A percentile compares a stretch with the other conserved stretches of the same genome.
Conservation (phyloP, 1,140 invertebrate genomes). For the Ceratitis capitata region DNA sequence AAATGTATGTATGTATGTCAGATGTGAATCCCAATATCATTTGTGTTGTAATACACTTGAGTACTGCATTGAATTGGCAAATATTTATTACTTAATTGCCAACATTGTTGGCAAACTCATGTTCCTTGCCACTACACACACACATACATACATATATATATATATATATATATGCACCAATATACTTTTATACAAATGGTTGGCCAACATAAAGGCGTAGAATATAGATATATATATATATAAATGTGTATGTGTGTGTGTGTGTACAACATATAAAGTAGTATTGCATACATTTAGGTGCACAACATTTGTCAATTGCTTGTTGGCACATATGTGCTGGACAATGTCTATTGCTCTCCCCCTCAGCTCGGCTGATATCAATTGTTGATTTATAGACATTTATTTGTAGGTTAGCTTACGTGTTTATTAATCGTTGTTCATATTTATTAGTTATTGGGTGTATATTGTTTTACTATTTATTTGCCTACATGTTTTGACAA, state of each 20-base stretch:
- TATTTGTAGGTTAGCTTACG: neutral
- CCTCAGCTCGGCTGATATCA: neutral
- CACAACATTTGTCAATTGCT: constrained; percentile 34
- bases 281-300: constrained; percentile 31
- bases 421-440: neutral
- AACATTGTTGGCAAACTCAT: constrained; percentile 21
- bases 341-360: neutral
- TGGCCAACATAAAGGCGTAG: neutral
- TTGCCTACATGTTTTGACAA: too few relatives aligned
- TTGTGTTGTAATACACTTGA: constrained; percentile 26
- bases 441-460: neutral
- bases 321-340: constrained; percentile 18
- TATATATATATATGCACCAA: neutral
- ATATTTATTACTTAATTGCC: constrained; percentile 38
- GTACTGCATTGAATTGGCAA: constrained; percentile 27
- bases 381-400: constrained; percentile 19
- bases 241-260: too few relatives aligned
- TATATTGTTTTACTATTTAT: neutral
- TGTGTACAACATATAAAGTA: neutral
- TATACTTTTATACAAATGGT: neutral
- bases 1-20: neutral
- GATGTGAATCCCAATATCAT: constrained; percentile 2
- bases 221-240: too few relatives aligned
- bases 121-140: neutral
- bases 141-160: neutral